phyloP scores from a whole-genome alignment of 2,797 vertebrate species.

The Uromys caudimaculatus region DNA sequence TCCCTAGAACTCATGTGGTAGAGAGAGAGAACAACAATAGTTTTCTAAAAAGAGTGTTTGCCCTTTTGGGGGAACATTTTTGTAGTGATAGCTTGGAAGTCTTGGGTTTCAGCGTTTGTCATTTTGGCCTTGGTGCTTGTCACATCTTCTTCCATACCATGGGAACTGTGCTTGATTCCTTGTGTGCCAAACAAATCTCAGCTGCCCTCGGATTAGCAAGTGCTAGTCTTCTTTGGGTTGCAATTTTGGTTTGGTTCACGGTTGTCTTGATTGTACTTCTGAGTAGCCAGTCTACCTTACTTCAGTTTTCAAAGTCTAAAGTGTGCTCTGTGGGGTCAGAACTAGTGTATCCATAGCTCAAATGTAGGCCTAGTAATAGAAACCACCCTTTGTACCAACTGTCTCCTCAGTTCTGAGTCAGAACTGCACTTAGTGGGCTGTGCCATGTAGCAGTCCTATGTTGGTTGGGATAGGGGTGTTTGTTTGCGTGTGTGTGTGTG shows the following conservation, averaged over 20 bases:
- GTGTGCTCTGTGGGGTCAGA: neutral
- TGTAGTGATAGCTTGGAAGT: neutral
- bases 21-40: neutral
- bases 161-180: neutral
- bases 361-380: neutral
- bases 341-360: neutral
- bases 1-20: neutral
- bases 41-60: neutral
- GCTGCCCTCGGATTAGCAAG: neutral
- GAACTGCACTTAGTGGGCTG: neutral
- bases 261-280: neutral
- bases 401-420: neutral
- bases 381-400: neutral
- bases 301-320: slow-evolving; percentile 2
- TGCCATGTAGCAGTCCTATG: neutral
- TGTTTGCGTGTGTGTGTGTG: neutral
- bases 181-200: neutral
- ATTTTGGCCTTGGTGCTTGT: neutral
- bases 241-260: neutral
- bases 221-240: neutral
- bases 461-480: neutral
- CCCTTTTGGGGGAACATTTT: slow-evolving; percentile 3
- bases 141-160: neutral
- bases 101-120: neutral
- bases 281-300: neutral